These are phyloP conservation scores for Molossus alvarezi DNA, from an alignment of 2,797 vertebrate species.

Conservation along the genomic window DNA sequence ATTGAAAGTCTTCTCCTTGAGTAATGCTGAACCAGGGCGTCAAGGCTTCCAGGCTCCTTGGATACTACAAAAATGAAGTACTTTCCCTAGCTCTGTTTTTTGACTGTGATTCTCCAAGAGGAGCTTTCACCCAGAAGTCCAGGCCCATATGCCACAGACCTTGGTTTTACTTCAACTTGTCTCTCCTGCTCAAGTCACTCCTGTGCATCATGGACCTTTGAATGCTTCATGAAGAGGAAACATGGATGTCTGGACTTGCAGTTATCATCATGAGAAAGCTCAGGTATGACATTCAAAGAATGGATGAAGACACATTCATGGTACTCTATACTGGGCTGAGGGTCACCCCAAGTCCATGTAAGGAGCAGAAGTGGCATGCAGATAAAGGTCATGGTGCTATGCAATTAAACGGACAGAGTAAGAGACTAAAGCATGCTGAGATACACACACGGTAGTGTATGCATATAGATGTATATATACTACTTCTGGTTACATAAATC, in stretches of 20 bases:
- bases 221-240: neutral
- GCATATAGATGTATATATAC: accelerated
- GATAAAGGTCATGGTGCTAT: neutral
- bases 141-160: neutral
- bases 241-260: neutral
- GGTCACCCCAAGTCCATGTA: neutral
- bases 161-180: neutral
- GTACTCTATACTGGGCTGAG: neutral
- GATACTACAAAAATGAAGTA: neutral
- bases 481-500: neutral
- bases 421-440: neutral
- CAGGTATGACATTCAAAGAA: neutral
- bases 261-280: neutral
- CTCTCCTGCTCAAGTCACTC: neutral
- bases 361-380: neutral
- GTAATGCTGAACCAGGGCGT: neutral
- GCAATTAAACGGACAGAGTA: neutral
- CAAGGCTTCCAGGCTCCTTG: too few species aligned
- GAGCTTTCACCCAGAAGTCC: neutral
- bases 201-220: neutral
- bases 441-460: neutral
- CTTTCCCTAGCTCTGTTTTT: neutral
- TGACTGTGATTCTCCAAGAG: neutral
- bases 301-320: neutral
- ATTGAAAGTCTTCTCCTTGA: neutral